Evolutionary conservation across 2,113 vertebrate species (phyloP).

Genomic region (Alectura lathami): DNA sequence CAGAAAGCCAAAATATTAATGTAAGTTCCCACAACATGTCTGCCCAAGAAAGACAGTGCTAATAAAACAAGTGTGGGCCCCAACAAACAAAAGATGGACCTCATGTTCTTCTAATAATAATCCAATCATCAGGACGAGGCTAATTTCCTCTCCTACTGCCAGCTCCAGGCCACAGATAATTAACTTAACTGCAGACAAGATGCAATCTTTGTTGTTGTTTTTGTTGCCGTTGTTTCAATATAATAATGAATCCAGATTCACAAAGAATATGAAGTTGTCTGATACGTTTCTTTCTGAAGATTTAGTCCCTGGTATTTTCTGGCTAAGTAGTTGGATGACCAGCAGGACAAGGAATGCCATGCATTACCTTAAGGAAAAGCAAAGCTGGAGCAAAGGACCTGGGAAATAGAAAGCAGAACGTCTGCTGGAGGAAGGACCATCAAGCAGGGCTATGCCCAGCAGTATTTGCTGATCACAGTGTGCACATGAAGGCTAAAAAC

Average conservation of each 20-base stretch:
- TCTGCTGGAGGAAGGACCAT: background rate
- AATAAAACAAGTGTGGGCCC: background rate
- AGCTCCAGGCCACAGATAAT: conserved; percentile 28
- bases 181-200: conserved; percentile 15
- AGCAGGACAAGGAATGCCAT: background rate
- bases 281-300: background rate
- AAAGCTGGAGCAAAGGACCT: background rate
- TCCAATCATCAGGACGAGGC: background rate
- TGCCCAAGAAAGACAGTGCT: background rate
- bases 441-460: background rate
- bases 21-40: background rate
- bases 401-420: background rate
- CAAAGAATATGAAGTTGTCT: background rate
- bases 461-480: background rate
- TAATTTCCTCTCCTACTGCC: conserved; percentile 23
- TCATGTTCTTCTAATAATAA: conserved; percentile 22
- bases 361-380: background rate
- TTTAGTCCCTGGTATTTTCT: background rate
- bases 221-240: background rate
- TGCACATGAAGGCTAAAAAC: background rate
- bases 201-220: background rate
- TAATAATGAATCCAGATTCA: background rate
- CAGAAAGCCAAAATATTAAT: conserved; percentile 55
- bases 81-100: conserved; percentile 13
- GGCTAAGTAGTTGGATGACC: background rate